Evolutionary conservation across 2,888 invertebrate genomes (phyloP), one percentile per base, ranked within the genome.

Genomic region (Heliothis peltigera): DNA sequence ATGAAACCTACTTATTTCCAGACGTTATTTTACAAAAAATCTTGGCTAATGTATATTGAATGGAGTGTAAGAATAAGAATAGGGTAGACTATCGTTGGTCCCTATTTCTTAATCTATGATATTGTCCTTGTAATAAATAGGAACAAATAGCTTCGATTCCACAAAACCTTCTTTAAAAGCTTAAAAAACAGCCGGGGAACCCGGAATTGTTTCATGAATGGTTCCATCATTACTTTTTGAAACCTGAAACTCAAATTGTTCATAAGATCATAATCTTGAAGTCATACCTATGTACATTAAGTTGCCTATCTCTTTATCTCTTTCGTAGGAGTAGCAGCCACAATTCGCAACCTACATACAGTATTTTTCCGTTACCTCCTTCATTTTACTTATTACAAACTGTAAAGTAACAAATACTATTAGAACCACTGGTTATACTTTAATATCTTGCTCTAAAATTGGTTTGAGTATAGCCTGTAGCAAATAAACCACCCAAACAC

Each of bases 401-500:
- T 43, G 0, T 17, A 52, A 68, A 52, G n/a, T 47, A 43, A 43
- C 59, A 18, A 51, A 39, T 18, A 17, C 0, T 21, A 39, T 53
- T 25, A 44, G 3, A 44, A 22, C 2, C 28, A 44, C 39, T 63
- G 10, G 32, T 48, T 47, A 18, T 52, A 7, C n/a, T 19, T 47
- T 53, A 15, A 48, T 48, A 28, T 32, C 42, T 35, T 48, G 10
- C 53, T 70, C 21, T 21, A 18, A 46, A 57, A 58, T 53, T 54
- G 10, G 15, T 32, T 52, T 46, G 12, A 35, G 6, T 47, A 42
- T 17, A 58, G 54, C 46, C 49, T 39, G 49, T 51, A 54, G 67
- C 48, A 21, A 51, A 56, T 57, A 56, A 59, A 60, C 25, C 68
- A 39, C 42, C 54, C 51, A 57, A 62, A 42, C 46, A 15, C 4